Conservation (phyloP, 2,888 invertebrate genomes). For the Netelia melanura region DNA sequence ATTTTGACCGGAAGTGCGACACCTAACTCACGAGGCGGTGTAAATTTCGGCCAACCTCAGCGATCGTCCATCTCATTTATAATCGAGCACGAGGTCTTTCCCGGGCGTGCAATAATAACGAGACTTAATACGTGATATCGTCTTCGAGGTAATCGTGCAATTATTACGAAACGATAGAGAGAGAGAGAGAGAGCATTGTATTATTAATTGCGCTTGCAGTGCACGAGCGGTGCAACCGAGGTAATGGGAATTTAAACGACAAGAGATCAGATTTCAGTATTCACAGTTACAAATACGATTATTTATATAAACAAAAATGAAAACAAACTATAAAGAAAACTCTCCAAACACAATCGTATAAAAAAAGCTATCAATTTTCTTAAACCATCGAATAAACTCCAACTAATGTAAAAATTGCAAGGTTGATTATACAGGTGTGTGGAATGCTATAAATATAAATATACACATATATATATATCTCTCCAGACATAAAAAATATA, state of each 20-base stretch:
- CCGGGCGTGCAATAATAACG: neutral
- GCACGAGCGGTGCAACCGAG: conserved; percentile 28
- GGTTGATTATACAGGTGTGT: too few relatives aligned
- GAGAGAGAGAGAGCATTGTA: neutral
- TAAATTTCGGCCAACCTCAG: neutral
- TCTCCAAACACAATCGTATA: too few relatives aligned
- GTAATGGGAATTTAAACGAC: too few relatives aligned
- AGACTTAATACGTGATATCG: conserved; percentile 24
- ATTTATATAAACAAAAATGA: too few relatives aligned
- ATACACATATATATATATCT: neutral
- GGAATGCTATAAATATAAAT: too few relatives aligned
- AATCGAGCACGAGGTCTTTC: conserved; percentile 54
- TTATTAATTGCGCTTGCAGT: conserved; percentile 47
- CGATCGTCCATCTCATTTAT: conserved; percentile 1
- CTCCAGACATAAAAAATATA: neutral
- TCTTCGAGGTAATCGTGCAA: conserved; percentile 38
- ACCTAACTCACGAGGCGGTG: neutral
- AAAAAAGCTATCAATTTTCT: too few relatives aligned
- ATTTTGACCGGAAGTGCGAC: neutral
- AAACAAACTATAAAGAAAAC: too few relatives aligned
- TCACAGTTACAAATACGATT: too few relatives aligned
- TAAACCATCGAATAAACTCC: too few relatives aligned
- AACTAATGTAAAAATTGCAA: too few relatives aligned
- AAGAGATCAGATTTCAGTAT: too few relatives aligned
- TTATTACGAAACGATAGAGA: conserved; percentile 48